Evolutionary conservation across 1,140 invertebrate genomes (phyloP), one percentile per base, ranked within the genome.

Genomic region (Drosophila varians): DNA sequence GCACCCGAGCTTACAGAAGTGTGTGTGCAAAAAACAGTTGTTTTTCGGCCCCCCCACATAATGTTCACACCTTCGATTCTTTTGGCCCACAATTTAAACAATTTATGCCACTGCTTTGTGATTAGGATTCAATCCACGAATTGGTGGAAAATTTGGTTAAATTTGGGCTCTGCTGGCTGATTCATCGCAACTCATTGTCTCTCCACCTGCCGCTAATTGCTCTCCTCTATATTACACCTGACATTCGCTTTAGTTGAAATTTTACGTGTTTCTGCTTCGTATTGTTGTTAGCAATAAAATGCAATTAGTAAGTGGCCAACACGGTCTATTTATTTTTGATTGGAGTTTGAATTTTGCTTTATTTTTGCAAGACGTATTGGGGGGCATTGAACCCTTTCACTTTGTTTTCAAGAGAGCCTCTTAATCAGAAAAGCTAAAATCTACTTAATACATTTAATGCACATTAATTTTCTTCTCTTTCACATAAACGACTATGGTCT

Each of bases 381-480:
- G 43, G 77, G 56, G 28, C 82, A 71, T 62, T 87, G 82, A 82
- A 87, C 77, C 77, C 77, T 70, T 75, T 87, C 53, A 80, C 54
- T 60, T 74, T 61, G 53, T 48, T 73, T 62, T 31, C 9, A 9
- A 8, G 8, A 18, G 12, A 45, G 11, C 54, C 11, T 0, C 7
- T 8, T n/a, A 48, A 18, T 4, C 2, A 3, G 8, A n/a, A 3
- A n/a, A 31, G 9, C 9, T 26, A 25, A 25, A 25, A 1, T 4
- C 0, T 25, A 25, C 5, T 1, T 9, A 9, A 28, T 28, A 0
- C 9, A 9, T 28, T 28, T 1, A 25, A 6, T n/a, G n/a, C n/a
- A n/a, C n/a, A n/a, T n/a, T n/a, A n/a, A n/a, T n/a, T n/a, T n/a
- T n/a, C n/a, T n/a, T n/a, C n/a, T n/a, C n/a, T n/a, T n/a, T n/a